Conservation (phyloP, 2,888 invertebrate genomes). For the Phania funesta region DNA sequence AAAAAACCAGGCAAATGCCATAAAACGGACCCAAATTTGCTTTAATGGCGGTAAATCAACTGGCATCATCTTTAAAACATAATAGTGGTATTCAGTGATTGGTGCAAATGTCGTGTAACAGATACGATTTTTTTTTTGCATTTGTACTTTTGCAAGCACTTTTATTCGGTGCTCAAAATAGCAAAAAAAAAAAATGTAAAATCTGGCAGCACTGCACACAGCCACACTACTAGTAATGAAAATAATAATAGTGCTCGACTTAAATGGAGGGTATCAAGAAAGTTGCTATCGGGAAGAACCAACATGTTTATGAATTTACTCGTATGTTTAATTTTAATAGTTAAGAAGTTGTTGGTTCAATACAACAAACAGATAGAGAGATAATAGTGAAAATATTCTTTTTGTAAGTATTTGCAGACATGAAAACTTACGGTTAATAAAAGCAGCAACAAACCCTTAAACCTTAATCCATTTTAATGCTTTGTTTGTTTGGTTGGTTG, state of each 20-base stretch:
- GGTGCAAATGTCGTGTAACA: too few relatives aligned
- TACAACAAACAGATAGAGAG: slow-evolving; percentile 6
- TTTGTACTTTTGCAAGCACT: too few relatives aligned
- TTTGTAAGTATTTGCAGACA: slow-evolving; percentile 5
- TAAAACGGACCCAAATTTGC: too few relatives aligned
- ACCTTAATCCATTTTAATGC: slow-evolving; percentile 62
- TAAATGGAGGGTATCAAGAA: slow-evolving; percentile 39
- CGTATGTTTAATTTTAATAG: not conserved
- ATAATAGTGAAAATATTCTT: slow-evolving; percentile 9
- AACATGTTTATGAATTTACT: not conserved
- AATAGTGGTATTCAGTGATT: too few relatives aligned
- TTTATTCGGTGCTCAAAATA: too few relatives aligned
- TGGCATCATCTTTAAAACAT: too few relatives aligned
- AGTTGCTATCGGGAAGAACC: slow-evolving; percentile 41
- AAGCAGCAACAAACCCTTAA: slow-evolving; percentile 14
- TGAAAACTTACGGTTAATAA: slow-evolving; percentile 40
- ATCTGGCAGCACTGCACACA: too few relatives aligned
- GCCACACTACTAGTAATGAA: slow-evolving; percentile 2
- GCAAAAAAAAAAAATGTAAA: too few relatives aligned
- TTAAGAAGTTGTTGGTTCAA: not conserved
- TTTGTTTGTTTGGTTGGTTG: slow-evolving; percentile 22
- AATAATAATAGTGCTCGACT: slow-evolving; percentile 14
- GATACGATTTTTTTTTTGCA: too few relatives aligned
- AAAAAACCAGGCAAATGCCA: too few relatives aligned
- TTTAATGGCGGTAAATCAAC: too few relatives aligned